These are phyloP conservation scores for Cabera pusaria DNA, from an alignment of 2,888 invertebrate species.

Conservation along the genomic window DNA sequence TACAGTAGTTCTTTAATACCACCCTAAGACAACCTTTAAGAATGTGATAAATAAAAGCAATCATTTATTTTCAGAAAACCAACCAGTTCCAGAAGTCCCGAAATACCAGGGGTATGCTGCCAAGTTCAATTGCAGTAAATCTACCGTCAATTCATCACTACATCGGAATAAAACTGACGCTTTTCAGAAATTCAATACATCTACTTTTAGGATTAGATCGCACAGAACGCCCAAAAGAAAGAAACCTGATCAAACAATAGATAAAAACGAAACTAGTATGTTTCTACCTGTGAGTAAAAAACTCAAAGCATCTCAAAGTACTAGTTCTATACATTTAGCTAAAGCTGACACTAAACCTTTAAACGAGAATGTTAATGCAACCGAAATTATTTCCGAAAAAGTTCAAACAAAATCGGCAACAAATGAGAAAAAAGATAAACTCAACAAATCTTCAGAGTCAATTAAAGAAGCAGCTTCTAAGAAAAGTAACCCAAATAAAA, in stretches of 20 bases:
- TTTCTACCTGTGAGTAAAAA: slow-evolving; percentile 25
- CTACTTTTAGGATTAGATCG: slow-evolving; percentile 34
- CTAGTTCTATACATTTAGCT: slow-evolving; percentile 3
- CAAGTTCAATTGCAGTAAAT: slow-evolving; percentile 22
- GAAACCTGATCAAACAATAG: slow-evolving; percentile 20
- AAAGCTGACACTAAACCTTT: slow-evolving; percentile 14
- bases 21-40: too few species aligned
- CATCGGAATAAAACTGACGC: slow-evolving; percentile 28
- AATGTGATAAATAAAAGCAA: not conserved
- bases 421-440: slow-evolving; percentile 16
- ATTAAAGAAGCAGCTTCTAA: not conserved
- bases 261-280: slow-evolving; percentile 11
- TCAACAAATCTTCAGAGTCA: slow-evolving; percentile 12
- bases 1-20: too few species aligned
- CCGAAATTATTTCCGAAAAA: not conserved
- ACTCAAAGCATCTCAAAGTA: slow-evolving; percentile 9
- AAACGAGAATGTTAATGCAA: slow-evolving; percentile 3
- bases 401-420: slow-evolving; percentile 12
- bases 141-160: slow-evolving; percentile 15
- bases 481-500: slow-evolving; percentile 1
- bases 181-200: slow-evolving; percentile 31
- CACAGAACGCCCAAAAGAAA: slow-evolving; percentile 36
- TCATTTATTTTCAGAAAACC: slow-evolving; percentile 12
- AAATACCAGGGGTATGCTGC: slow-evolving; percentile 9
- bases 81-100: slow-evolving; percentile 3